Conservation (phyloP, 1,140 invertebrate genomes). For the Colletes gigas region DNA sequence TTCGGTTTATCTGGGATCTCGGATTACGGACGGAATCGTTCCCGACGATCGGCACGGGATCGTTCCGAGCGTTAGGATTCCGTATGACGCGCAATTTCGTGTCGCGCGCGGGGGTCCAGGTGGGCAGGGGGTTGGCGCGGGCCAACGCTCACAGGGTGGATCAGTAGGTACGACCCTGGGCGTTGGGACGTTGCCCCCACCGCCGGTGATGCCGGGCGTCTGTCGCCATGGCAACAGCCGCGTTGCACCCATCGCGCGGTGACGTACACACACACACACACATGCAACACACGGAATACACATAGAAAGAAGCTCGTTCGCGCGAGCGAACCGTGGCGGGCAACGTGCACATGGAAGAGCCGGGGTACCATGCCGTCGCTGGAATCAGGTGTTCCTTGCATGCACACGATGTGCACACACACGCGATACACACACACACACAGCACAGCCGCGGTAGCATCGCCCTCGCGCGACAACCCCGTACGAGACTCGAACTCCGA, state of each 20-base stretch:
- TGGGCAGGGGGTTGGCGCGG: constrained; percentile 59
- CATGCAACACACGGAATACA: neutral
- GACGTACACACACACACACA: constrained; percentile 65
- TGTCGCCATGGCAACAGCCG: constrained; percentile 81
- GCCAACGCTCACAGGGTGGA: constrained; percentile 60
- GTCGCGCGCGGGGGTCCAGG: constrained; percentile 17
- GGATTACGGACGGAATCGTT: too few species aligned
- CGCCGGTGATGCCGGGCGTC: constrained; percentile 77
- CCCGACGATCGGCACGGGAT: neutral
- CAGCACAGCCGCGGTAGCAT: constrained; percentile 2
- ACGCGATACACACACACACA: neutral
- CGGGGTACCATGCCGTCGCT: constrained; percentile 39
- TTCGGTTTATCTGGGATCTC: too few species aligned
- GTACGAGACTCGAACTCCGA: neutral
- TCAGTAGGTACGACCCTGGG: constrained; percentile 76
- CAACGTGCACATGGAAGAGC: constrained; percentile 33
- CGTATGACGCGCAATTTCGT: constrained; percentile 44
- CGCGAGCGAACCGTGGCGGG: neutral
- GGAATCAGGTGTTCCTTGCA: constrained; percentile 58
- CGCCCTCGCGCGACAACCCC: constrained; percentile 44
- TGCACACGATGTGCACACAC: constrained; percentile 22
- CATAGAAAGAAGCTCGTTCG: neutral
- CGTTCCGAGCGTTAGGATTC: neutral
- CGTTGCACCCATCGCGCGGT: constrained; percentile 75
- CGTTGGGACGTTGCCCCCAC: constrained; percentile 79